These are phyloP conservation scores for Sparus aurata DNA, from an alignment of 2,797 vertebrate species.

Conservation along the genomic window DNA sequence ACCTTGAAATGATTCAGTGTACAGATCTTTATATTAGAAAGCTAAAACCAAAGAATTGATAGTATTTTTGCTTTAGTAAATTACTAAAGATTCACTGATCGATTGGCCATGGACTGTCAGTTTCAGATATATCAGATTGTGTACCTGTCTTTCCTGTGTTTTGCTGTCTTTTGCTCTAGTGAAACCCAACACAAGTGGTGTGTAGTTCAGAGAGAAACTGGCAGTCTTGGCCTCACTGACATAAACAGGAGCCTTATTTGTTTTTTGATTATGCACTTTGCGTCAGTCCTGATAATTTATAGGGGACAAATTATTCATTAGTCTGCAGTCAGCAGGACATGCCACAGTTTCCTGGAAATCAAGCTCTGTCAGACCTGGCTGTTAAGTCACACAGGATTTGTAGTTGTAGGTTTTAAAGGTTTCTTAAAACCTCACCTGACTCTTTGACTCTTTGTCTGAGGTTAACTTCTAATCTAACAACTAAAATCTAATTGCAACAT, in stretches of 20 bases:
- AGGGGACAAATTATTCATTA: slow-evolving; percentile 12
- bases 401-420: background rate
- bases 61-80: too few species aligned
- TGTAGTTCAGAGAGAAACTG: slow-evolving; percentile 18
- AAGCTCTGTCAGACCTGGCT: background rate
- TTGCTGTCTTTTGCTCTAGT: background rate
- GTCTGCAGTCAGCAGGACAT: slow-evolving; percentile 4
- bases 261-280: slow-evolving; percentile 50
- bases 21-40: background rate
- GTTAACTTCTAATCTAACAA: background rate
- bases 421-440: background rate
- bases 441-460: background rate
- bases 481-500: background rate
- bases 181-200: slow-evolving; percentile 29
- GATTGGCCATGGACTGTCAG: too few species aligned
- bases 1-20: background rate
- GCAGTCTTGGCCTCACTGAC: slow-evolving; percentile 17
- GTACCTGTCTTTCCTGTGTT: too few species aligned
- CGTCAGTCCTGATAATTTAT: slow-evolving; percentile 34
- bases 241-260: slow-evolving; percentile 44
- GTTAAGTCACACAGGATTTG: background rate
- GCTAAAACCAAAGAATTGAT: background rate
- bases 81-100: too few species aligned
- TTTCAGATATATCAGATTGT: too few species aligned
- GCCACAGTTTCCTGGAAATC: slow-evolving; percentile 16